These are phyloP conservation scores for Lophius piscatorius DNA, from an alignment of 2,113 vertebrate species.

Conservation along the genomic window DNA sequence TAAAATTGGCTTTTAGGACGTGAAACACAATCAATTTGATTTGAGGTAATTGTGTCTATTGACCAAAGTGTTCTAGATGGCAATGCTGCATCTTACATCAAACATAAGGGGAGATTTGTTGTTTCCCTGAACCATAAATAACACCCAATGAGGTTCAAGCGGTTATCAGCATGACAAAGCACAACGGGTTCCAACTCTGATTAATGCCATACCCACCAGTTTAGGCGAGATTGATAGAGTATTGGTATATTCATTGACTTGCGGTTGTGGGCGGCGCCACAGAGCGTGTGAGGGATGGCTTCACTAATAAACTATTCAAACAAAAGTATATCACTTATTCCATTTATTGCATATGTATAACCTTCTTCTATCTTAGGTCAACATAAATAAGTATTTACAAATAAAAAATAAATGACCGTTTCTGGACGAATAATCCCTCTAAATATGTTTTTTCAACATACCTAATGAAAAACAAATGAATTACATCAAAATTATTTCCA, in stretches of 20 bases:
- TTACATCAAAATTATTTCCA: too few species aligned
- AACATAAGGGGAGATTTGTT: conserved; percentile 58
- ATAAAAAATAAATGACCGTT: too few species aligned
- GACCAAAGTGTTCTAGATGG: conserved; percentile 13
- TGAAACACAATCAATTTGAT: conserved; percentile 44
- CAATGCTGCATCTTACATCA: conserved; percentile 40
- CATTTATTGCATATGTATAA: too few species aligned
- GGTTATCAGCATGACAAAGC: conserved; percentile 52
- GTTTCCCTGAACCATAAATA: conserved; percentile 62
- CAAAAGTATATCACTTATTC: too few species aligned
- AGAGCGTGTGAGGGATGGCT: conserved; percentile 7
- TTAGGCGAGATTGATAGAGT: conserved; percentile 10
- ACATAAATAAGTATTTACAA: too few species aligned
- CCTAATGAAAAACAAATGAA: too few species aligned
- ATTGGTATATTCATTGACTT: conserved; percentile 24
- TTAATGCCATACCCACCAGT: conserved; percentile 32
- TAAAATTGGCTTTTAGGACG: conserved; percentile 38
- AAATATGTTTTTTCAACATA: too few species aligned
- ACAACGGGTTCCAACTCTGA: conserved; percentile 46
- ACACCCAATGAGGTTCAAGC: conserved; percentile 48
- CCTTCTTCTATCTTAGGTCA: too few species aligned
- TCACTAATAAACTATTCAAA: too few species aligned
- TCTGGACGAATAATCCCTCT: too few species aligned
- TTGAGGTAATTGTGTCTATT: conserved; percentile 39
- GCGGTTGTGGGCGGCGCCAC: too few species aligned